These are phyloP conservation scores for Madoqua kirkii DNA, from an alignment of 2,113 vertebrate genomes.

Conservation along the genomic window DNA sequence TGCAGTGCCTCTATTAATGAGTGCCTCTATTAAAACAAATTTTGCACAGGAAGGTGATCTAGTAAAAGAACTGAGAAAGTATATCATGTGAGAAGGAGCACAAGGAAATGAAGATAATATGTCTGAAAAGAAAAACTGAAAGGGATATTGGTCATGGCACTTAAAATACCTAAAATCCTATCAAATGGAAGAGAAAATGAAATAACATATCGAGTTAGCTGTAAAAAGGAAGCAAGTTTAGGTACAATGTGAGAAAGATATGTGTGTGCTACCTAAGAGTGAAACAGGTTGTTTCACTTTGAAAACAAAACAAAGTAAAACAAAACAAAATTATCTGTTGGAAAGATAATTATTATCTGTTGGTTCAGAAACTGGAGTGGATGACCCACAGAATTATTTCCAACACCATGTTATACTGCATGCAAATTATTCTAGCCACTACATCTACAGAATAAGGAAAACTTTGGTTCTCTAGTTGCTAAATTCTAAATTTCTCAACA, in stretches of 20 bases:
- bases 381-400: neutral
- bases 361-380: neutral
- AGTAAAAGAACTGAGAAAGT: neutral
- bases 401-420: neutral
- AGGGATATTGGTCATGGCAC: fast-evolving
- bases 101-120: neutral
- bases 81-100: neutral
- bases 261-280: neutral
- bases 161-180: neutral
- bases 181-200: neutral
- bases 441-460: neutral
- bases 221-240: neutral
- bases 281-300: neutral
- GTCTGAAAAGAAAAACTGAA: neutral
- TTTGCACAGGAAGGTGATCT: neutral
- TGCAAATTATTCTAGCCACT: neutral
- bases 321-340: neutral
- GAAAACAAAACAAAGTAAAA: neutral
- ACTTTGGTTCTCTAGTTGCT: neutral
- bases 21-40: neutral
- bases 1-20: neutral
- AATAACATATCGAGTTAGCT: neutral
- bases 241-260: neutral
- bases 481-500: neutral
- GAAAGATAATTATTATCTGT: neutral